phyloP scores from a whole-genome alignment of 2,797 vertebrate genomes.

The Thripadectes ignobilis region DNA sequence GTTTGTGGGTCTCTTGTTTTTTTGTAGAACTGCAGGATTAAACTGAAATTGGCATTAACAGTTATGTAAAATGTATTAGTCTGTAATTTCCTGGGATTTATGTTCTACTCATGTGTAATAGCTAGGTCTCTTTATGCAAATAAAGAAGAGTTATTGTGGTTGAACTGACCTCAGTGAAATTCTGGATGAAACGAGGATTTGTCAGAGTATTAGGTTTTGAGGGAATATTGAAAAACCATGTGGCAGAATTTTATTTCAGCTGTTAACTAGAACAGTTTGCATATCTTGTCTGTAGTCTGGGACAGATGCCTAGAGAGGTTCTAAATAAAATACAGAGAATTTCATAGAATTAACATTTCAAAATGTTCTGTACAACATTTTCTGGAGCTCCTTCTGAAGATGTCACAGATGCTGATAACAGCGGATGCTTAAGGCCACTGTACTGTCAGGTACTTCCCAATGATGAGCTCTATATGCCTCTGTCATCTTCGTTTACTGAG shows the following conservation, averaged over 20 bases:
- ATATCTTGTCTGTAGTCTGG: background rate
- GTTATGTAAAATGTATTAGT: conserved; percentile 79
- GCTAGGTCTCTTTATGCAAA: conserved; percentile 1
- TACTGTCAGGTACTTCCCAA: conserved; percentile 83
- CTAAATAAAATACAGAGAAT: background rate
- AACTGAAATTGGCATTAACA: conserved; percentile 62
- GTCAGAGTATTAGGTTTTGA: conserved; percentile 31
- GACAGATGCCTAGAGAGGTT: background rate
- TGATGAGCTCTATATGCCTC: conserved; percentile 78
- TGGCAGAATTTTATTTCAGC: conserved; percentile 1
- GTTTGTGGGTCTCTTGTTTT: background rate
- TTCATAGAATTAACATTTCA: background rate
- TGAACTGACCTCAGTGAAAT: conserved; percentile 32
- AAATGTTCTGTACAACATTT: conserved; percentile 87
- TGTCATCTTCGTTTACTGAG: conserved; percentile 53
- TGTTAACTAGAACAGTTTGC: background rate
- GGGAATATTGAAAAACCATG: background rate
- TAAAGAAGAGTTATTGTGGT: conserved; percentile 29
- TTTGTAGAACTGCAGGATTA: conserved; percentile 71
- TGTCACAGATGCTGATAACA: conserved; percentile 46
- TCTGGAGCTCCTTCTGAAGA: conserved; percentile 79
- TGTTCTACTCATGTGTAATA: conserved; percentile 42
- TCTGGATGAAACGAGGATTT: conserved; percentile 50
- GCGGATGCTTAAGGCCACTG: conserved; percentile 79
- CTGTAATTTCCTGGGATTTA: conserved; percentile 78